Conservation (phyloP, 2,797 vertebrate species). For the Chrosomus eos region DNA sequence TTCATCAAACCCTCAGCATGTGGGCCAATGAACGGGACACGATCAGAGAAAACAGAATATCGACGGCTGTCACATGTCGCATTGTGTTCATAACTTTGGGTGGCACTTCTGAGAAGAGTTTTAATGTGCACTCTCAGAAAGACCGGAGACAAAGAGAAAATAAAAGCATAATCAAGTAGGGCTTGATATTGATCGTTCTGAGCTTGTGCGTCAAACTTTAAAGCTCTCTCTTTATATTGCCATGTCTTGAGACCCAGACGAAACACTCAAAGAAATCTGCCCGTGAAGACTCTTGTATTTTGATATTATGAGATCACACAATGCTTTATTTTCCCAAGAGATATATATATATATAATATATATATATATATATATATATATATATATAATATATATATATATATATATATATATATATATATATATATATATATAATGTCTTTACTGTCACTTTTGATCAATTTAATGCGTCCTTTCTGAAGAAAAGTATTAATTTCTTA, state of each 20-base stretch:
- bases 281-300: background rate
- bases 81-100: background rate
- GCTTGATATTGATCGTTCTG: background rate
- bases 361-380: no score
- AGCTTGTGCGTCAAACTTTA: constrained; percentile 22
- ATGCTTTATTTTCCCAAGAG: no score
- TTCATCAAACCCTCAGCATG: background rate
- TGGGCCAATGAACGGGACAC: background rate
- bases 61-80: background rate
- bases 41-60: background rate
- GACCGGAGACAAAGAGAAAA: background rate
- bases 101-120: background rate
- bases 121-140: background rate
- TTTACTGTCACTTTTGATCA: no score
- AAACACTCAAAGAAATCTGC: background rate
- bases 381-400: no score
- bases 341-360: no score
- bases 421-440: no score
- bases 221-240: background rate
- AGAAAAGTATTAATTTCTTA: no score
- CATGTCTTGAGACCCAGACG: background rate
- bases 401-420: no score
- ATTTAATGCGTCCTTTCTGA: no score
- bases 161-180: background rate
- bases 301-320: background rate